Evolutionary conservation across 2,113 vertebrate species (phyloP).

Genomic region (Pampusana beccarii): DNA sequence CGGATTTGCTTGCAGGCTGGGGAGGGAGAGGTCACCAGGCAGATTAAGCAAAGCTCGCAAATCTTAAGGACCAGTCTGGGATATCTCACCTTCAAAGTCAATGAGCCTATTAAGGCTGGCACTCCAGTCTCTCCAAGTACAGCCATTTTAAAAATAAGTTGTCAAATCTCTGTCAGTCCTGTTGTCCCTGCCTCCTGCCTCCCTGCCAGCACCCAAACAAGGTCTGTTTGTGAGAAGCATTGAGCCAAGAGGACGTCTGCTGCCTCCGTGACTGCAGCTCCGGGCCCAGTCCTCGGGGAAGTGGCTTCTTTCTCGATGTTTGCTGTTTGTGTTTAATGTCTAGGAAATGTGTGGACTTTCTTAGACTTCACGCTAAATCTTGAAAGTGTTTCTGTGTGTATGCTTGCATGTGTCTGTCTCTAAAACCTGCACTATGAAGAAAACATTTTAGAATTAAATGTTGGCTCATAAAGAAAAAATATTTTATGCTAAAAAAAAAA

Average conservation of each 20-base stretch:
- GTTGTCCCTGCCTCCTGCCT: background rate
- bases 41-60: background rate
- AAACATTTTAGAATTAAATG: background rate
- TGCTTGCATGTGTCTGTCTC: background rate
- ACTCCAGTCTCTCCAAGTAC: background rate
- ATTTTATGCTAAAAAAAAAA: background rate
- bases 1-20: background rate
- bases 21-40: background rate
- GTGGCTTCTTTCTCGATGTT: background rate
- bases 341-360: background rate
- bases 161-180: background rate
- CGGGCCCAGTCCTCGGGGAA: background rate
- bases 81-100: background rate
- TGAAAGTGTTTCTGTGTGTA: background rate
- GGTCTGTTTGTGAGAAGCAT: background rate
- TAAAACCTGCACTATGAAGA: background rate
- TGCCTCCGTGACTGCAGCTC: background rate
- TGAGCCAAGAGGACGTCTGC: background rate
- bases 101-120: background rate
- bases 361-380: background rate
- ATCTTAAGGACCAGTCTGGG: background rate
- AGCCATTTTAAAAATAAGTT: background rate
- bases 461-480: background rate
- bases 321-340: background rate
- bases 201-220: background rate